Base-by-base conservation (phyloP, 1,140 invertebrate genomes). In the Tigriopus japonicus region DNA sequence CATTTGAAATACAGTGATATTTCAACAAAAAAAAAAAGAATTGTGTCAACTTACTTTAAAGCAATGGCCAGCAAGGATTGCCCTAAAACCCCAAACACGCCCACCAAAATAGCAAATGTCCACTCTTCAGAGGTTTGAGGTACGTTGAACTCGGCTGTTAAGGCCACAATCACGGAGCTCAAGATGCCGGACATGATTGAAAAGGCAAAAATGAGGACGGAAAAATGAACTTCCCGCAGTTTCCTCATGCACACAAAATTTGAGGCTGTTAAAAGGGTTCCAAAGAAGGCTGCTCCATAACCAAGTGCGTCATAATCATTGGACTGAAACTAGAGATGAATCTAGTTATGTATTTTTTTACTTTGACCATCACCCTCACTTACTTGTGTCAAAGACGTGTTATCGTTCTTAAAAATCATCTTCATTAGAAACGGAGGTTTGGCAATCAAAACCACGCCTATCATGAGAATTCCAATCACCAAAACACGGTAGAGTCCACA, bases 181-280 rank as follows among this genome's bases (percentile, higher is more conserved):
- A 58, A 35, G 42, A 58, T 17, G 6, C 55, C 21, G 21, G 55
- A 58, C 55, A 58, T 58, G 17, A 58, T 23, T 41, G 21, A 35
- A 19, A 58, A 58, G 23, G 55, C 55, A 42, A 58, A 58, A 35
- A 58, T 58, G 6, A 58, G 28, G 28, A 58, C 55, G 9, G 55
- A 58, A 40, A 58, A 58, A 42, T 58, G 55, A 19, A 58, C 55
- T 41, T 58, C 24, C 5, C 55, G 13, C 2, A 58, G 41, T n/a
- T 42, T 58, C 15, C 55, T 40, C 55, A 58, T 58, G 55, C 55
- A 58, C 17, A 58, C 55, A 42, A 58, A 58, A 43, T 58, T 58
- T 3, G 55, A 58, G 17, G 55, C 55, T 2, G 55, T 58, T 1
- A 58, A n/a, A 2, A 58, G 10, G 15, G 55, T 58, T 19, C 55